These are phyloP conservation scores for Nasonia longicornis DNA, from an alignment of 1,140 invertebrate species.

Conservation along the genomic window DNA sequence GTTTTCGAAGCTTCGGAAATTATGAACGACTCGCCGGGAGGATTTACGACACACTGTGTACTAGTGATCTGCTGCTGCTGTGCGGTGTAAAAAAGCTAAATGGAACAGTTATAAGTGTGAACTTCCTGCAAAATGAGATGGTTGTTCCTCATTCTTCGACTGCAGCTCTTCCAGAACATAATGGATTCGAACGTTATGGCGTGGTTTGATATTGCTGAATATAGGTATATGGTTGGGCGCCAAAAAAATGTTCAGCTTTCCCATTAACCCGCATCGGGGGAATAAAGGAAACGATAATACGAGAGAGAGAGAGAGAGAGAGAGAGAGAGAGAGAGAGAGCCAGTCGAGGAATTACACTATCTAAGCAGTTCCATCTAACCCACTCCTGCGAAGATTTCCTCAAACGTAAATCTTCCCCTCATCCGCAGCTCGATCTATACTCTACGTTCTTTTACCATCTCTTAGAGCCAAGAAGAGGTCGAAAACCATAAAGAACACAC, in stretches of 20 bases:
- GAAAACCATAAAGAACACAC: no score
- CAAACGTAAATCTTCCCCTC: not conserved
- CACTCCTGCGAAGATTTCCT: slow-evolving; percentile 4
- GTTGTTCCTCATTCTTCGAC: not conserved
- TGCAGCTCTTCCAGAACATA: not conserved
- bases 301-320: not conserved
- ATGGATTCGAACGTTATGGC: not conserved
- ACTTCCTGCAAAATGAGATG: not conserved
- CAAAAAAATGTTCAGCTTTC: not conserved
- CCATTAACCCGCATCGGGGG: not conserved
- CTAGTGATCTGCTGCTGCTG: no score
- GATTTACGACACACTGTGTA: not conserved
- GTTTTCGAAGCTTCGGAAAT: slow-evolving; percentile 1
- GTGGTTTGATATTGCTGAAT: not conserved
- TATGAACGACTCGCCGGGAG: not conserved
- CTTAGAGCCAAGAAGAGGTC: no score
- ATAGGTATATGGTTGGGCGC: not conserved
- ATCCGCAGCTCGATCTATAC: no score
- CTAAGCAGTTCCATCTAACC: slow-evolving; percentile 5
- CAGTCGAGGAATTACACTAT: not conserved
- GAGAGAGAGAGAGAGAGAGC: not conserved
- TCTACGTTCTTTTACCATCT: not conserved
- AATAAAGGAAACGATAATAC: not conserved
- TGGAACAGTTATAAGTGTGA: slow-evolving; percentile 3
- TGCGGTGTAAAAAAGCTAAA: not conserved